Evolutionary conservation across 1,140 invertebrate genomes (phyloP), one percentile per base, ranked within the genome.

Genomic region (Drosophila sp.): DNA sequence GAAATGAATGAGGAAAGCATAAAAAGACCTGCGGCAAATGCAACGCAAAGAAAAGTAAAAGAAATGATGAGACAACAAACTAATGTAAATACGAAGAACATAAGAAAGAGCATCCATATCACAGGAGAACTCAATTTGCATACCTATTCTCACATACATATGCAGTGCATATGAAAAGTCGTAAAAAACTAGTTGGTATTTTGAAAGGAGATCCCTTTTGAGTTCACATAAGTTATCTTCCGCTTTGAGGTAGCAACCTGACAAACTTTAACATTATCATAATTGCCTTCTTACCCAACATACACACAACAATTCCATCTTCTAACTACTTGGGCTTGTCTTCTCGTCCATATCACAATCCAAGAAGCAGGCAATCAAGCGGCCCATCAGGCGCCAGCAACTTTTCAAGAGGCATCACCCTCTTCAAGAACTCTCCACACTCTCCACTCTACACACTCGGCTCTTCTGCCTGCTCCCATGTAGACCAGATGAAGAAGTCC

Each of bases 231-330:
- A 53, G 8, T 43, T 63, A 54, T 45, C 18, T 38, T n/a, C 36
- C 11, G 32, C 32, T 63, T 56, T 54, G 40, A 48, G 61, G 62
- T 57, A 36, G 48, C 21, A 59, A 58, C 63, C 56, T 45, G 54
- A 46, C 29, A 50, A 70, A 70, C 72, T 74, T 70, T 27, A 45
- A 14, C 72, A 74, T 70, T 74, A 74, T 70, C 72, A 70, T 74
- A 74, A 74, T 74, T 70, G 72, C 58, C 65, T 63, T 41, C 72
- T 29, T 63, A 56, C 65, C 57, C 48, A 34, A 53, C 32, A 7
- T 36, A 66, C 27, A 38, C 18, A 64, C 38, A 59, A 43, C 53
- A 62, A 43, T 57, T 56, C 34, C 57, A 56, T 54, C 64, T 62
- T 48, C 56, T 43, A 48, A 62, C 57, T 70, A 54, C 48, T 56